phyloP scores from a whole-genome alignment of 1,140 invertebrate genomes.

The Ceratina japonica region DNA sequence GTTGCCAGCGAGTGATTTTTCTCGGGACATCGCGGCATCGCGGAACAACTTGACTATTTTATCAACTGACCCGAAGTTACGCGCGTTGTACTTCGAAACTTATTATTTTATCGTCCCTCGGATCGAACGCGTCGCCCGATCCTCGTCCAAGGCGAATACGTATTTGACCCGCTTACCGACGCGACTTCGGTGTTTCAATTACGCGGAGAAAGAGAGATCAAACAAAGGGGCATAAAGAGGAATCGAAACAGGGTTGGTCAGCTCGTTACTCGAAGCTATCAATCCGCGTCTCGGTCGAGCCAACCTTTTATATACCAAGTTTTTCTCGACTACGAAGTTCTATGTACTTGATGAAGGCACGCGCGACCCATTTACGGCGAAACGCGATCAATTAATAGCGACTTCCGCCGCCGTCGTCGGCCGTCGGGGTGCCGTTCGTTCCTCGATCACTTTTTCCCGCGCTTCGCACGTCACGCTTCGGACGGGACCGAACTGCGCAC shows the following conservation, averaged over 20 bases:
- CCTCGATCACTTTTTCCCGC: conserved; percentile 5
- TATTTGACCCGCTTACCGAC: too few relatives aligned
- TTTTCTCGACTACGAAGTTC: neutral
- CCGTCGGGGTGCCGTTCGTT: neutral
- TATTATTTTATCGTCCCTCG: too few relatives aligned
- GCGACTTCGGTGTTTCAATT: too few relatives aligned
- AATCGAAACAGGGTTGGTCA: too few relatives aligned
- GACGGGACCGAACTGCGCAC: conserved; percentile 4
- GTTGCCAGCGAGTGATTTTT: neutral
- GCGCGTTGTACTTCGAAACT: too few relatives aligned
- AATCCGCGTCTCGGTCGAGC: too few relatives aligned
- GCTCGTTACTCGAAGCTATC: neutral
- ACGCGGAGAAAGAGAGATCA: too few relatives aligned
- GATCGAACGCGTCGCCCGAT: too few relatives aligned
- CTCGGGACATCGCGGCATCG: neutral
- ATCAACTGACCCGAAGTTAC: neutral
- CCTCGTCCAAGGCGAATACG: too few relatives aligned
- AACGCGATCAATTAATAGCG: conserved; percentile 19
- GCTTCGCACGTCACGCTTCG: neutral
- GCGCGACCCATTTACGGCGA: conserved; percentile 10
- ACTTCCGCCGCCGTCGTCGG: neutral
- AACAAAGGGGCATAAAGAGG: too few relatives aligned
- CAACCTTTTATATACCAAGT: too few relatives aligned
- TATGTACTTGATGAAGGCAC: neutral
- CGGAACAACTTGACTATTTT: neutral